Evolutionary conservation across 1,140 invertebrate species (phyloP).

Genomic region (Drosophila busckii): DNA sequence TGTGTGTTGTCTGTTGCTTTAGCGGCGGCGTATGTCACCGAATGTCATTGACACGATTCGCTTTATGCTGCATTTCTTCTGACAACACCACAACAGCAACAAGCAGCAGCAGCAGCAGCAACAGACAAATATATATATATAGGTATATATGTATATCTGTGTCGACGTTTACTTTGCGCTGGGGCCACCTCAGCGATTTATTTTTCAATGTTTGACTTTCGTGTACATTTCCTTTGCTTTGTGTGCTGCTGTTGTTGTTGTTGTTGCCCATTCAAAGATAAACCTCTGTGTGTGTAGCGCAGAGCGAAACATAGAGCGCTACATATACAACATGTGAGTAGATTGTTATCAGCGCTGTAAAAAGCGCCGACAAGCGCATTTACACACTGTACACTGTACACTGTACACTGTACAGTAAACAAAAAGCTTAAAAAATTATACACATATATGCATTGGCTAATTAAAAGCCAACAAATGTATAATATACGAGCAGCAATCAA

Average conservation of each 20-base stretch:
- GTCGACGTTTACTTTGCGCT: constrained; percentile 49
- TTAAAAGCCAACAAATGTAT: constrained; percentile 21
- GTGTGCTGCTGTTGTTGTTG: constrained; percentile 11
- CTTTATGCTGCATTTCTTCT: constrained; percentile 63
- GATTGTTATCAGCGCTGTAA: constrained; percentile 60
- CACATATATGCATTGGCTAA: constrained; percentile 44
- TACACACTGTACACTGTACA: neutral
- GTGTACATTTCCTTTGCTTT: constrained; percentile 29
- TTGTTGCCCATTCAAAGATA: constrained; percentile 17
- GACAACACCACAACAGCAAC: constrained; percentile 27
- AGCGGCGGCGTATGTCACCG: constrained; percentile 56
- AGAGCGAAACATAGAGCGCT: neutral
- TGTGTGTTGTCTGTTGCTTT: constrained; percentile 12
- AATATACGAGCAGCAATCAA: constrained; percentile 34
- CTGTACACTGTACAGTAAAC: constrained; percentile 9
- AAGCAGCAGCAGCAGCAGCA: constrained; percentile 14
- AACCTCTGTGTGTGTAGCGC: neutral
- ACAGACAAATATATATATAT: neutral
- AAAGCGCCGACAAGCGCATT: constrained; percentile 36
- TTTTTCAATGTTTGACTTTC: constrained; percentile 38
- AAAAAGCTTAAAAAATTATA: constrained; percentile 3
- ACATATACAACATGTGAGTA: constrained; percentile 22
- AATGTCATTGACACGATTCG: constrained; percentile 74
- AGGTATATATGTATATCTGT: constrained; percentile 41
- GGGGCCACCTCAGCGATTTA: constrained; percentile 66